Evolutionary conservation across 2,797 vertebrate genomes (phyloP), one percentile per base, ranked within the genome.

Genomic region (Petrocephalus sullivani): DNA sequence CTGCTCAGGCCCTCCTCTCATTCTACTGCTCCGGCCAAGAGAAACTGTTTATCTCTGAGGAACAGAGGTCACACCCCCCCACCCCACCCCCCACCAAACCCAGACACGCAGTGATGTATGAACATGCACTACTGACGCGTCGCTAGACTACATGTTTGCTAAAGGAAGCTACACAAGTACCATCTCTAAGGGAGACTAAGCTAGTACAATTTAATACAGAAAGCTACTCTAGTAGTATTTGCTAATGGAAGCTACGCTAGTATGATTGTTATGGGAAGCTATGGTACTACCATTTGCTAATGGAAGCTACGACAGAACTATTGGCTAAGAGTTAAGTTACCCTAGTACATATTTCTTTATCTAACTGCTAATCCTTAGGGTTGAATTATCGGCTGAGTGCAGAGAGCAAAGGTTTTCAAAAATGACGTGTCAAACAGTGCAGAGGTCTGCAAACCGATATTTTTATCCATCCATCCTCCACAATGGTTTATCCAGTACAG

Each of bases 1-100:
- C 64, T 71, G 64, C 64, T 71, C 71, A 5, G 71, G 71, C 71
- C 71, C 71, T 78, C 71, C 46, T 78, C 71, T 78, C 41, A 78
- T 16, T 19, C 37, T 19, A 6, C 16, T 41, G 14, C 37, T 75
- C 14, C 28, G 16, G 37, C 71, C 71, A 41, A 46, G 37, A 78
- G 37, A 46, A n/a, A 46, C 37, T 46, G 33, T 46, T n/a, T 46
- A 41, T 78, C 37, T 78, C 41, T n/a, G 19, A 78, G 41, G 71
- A 78, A 78, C 37, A 78, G 33, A 19, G 71, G 33, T 49, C 71
- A 78, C 71, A n/a, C 41, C 37, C 7, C 71, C 28, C 4, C 28
- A 28, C 28, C 28, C 1, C 28, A n/a, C 61, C 28, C 33, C 14
- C 6, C 37, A 6, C 37, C 71, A 37, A 46, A 78, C 71, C 71